Conservation (phyloP, 2,113 vertebrate species). For the Chlorodrepanis virens region DNA sequence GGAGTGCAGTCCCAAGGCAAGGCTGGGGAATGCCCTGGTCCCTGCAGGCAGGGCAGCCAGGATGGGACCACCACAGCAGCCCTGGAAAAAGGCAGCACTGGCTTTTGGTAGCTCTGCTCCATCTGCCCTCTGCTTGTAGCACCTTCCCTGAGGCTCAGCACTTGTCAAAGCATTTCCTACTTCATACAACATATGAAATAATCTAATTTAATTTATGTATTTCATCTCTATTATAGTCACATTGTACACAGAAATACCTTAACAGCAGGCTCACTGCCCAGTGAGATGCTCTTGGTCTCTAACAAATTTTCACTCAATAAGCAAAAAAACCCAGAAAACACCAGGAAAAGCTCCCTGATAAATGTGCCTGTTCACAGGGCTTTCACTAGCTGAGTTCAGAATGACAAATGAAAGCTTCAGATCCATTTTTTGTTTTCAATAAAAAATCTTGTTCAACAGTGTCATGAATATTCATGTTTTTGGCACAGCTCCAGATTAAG, state of each 20-base stretch:
- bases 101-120: not conserved
- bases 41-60: not conserved
- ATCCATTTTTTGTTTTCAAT: constrained; percentile 66
- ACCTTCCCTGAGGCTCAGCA: not conserved
- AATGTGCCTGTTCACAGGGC: not conserved
- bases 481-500: constrained; percentile 44
- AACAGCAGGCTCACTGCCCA: not conserved
- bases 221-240: not conserved
- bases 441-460: constrained; percentile 68
- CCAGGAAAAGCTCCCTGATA: not conserved
- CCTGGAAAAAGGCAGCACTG: not conserved
- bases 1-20: not conserved
- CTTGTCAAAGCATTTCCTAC: not conserved
- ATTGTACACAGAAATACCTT: not conserved
- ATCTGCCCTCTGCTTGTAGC: not conserved
- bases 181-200: not conserved
- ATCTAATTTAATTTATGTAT: not conserved
- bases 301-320: not conserved
- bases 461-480: constrained; percentile 61
- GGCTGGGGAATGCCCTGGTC: not conserved
- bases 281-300: not conserved
- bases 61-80: not conserved
- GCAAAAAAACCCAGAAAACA: not conserved
- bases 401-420: constrained; percentile 47
- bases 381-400: not conserved